A percentile compares a stretch with the other conserved stretches of the same genome.
These are phyloP conservation scores for Cassiopea xamachana DNA, from an alignment of 30 jellyfish, hydroid and myxozoan species.

Conservation along the genomic window DNA sequence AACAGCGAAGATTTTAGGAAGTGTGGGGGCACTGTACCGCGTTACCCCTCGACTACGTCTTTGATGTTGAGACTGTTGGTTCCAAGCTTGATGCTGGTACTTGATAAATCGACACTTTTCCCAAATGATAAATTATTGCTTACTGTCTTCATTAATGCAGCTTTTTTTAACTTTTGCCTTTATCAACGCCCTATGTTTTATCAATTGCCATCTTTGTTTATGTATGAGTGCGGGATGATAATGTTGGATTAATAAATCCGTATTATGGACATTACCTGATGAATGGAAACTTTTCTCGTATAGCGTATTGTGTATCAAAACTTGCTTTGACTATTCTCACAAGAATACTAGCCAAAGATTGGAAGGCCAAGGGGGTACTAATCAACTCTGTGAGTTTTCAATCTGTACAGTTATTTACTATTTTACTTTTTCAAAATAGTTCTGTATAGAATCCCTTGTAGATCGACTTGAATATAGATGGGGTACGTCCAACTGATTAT, in stretches of 20 bases:
- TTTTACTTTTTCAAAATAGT: neutral
- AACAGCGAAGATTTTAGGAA: no score
- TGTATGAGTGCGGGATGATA: no score
- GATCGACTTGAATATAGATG: neutral
- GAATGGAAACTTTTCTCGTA: neutral
- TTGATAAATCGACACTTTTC: no score
- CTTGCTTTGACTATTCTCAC: constrained; percentile 79
- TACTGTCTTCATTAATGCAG: no score
- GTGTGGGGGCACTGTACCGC: no score
- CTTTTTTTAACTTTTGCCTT: no score
- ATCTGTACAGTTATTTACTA: neutral
- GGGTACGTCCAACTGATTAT: neutral
- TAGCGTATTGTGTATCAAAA: constrained; percentile 89
- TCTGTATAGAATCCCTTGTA: neutral
- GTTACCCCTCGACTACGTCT: no score
- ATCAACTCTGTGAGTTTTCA: constrained; percentile 51
- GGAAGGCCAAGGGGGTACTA: constrained; percentile 11
- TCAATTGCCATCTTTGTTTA: no score
- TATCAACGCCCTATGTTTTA: no score
- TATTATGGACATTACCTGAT: neutral
- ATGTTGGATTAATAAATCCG: neutral
- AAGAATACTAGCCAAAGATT: constrained; percentile 60
- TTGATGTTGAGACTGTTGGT: no score
- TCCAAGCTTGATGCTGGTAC: no score
- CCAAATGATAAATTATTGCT: no score